phyloP scores from a whole-genome alignment of 2,113 vertebrate genomes.

The Neodon shergylaensis region DNA sequence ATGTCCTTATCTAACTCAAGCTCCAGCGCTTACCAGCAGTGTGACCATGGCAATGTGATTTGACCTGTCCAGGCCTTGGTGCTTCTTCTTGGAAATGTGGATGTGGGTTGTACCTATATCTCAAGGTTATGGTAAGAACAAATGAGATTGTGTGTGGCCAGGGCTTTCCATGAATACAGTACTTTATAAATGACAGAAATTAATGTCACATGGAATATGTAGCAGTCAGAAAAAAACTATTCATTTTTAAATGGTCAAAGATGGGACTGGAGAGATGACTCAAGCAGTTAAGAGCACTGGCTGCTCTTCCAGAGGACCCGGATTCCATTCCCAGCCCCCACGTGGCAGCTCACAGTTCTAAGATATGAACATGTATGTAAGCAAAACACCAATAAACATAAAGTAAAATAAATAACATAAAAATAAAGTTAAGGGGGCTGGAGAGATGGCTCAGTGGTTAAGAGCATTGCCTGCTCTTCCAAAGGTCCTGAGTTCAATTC shows the following conservation, averaged over 20 bases:
- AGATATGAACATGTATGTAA: background rate
- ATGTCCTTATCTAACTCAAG: background rate
- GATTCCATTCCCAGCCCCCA: background rate
- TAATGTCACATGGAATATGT: background rate
- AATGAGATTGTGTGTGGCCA: background rate
- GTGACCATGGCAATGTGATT: background rate
- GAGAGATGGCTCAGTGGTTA: too few relatives aligned
- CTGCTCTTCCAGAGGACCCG: background rate
- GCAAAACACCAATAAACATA: background rate
- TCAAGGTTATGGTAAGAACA: background rate
- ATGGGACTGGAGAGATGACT: background rate
- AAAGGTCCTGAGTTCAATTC: too few relatives aligned
- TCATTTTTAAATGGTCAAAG: background rate
- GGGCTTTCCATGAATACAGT: background rate
- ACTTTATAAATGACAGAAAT: background rate
- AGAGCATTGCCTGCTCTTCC: too few relatives aligned
- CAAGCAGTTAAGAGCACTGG: background rate
- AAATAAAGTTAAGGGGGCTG: too few relatives aligned
- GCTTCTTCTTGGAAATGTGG: background rate
- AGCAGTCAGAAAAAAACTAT: background rate
- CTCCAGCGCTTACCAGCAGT: background rate
- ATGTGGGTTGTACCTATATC: background rate
- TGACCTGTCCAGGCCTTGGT: constrained; percentile 11
- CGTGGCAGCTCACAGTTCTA: background rate
- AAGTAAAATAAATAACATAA: background rate